Conservation (phyloP, 2,797 vertebrate species). For the Sebastolobus altivelis region DNA sequence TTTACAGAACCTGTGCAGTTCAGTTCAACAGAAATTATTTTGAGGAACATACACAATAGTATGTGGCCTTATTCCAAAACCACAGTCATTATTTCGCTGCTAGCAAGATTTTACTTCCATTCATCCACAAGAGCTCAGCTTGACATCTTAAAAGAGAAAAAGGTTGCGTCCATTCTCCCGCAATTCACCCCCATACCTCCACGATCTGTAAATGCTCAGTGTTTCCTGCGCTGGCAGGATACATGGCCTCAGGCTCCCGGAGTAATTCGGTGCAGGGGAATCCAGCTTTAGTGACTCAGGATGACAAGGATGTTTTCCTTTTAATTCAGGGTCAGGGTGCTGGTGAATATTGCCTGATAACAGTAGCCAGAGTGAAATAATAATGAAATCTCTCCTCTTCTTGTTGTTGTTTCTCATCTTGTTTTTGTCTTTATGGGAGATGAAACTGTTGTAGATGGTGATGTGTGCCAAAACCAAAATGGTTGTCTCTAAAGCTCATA, state of each 20-base stretch:
- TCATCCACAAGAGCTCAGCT: not conserved
- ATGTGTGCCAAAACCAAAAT: too few species aligned
- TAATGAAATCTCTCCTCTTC: not conserved
- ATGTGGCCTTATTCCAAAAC: not conserved
- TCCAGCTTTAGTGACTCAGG: constrained; percentile 65
- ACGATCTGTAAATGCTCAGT: constrained; percentile 35
- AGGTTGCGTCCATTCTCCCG: not conserved
- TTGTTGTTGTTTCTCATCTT: not conserved
- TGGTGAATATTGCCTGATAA: constrained; percentile 18
- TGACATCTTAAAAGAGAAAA: constrained; percentile 2
- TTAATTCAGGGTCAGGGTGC: not conserved
- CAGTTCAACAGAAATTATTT: constrained; percentile 5
- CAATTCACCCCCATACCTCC: constrained; percentile 17
- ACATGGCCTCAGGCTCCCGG: constrained; percentile 19
- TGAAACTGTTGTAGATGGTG: not conserved
- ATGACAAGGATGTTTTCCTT: constrained; percentile 35
- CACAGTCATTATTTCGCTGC: too few species aligned
- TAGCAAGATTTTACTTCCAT: not conserved
- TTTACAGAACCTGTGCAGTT: constrained; percentile 22
- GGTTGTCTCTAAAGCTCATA: not conserved
- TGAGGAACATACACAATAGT: constrained; percentile 2
- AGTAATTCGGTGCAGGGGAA: constrained; percentile 70
- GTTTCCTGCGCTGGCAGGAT: constrained; percentile 54
- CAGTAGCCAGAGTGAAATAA: constrained; percentile 9
- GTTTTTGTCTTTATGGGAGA: not conserved